A percentile compares a stretch with the other conserved stretches of the same genome.
Conservation (phyloP, 53 echinoderm and acorn worm genomes). For the Holothuria leucospilota region DNA sequence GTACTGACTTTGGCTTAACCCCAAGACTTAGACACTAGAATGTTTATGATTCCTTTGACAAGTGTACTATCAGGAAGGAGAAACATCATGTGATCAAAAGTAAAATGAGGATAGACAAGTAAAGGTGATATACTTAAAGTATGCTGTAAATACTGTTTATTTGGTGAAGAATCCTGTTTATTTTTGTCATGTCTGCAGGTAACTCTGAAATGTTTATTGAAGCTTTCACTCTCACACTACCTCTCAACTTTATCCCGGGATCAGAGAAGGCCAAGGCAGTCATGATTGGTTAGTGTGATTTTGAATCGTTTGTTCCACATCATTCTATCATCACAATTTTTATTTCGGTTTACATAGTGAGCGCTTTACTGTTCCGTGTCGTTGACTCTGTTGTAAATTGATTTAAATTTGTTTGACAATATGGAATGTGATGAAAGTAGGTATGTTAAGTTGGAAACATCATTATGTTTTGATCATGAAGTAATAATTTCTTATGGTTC, state of each 20-base stretch:
- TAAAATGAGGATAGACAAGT: too few species aligned
- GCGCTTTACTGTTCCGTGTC: neutral
- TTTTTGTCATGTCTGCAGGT: slow-evolving; percentile 34
- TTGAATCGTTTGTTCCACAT: neutral
- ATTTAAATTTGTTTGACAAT: neutral
- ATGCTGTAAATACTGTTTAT: neutral
- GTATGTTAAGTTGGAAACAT: neutral
- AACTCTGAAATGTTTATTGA: slow-evolving; percentile 76
- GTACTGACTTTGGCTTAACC: too few species aligned
- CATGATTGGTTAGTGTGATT: slow-evolving; percentile 59
- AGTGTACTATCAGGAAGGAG: too few species aligned
- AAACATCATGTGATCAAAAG: too few species aligned
- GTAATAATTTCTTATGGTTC: neutral
- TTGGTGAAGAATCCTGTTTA: neutral
- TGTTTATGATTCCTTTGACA: too few species aligned
- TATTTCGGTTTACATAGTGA: too few species aligned
- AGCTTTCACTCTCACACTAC: slow-evolving; percentile 78
- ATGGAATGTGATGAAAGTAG: neutral
- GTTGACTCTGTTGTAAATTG: neutral
- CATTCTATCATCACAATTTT: neutral
- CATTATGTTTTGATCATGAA: neutral
- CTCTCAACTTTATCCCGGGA: slow-evolving; percentile 89
- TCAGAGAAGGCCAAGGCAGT: slow-evolving; percentile 78
- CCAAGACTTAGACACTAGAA: too few species aligned
- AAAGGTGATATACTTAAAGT: too few species aligned